Base-by-base conservation (phyloP, 1,140 invertebrate genomes). In the Thaumatotibia leucotreta region DNA sequence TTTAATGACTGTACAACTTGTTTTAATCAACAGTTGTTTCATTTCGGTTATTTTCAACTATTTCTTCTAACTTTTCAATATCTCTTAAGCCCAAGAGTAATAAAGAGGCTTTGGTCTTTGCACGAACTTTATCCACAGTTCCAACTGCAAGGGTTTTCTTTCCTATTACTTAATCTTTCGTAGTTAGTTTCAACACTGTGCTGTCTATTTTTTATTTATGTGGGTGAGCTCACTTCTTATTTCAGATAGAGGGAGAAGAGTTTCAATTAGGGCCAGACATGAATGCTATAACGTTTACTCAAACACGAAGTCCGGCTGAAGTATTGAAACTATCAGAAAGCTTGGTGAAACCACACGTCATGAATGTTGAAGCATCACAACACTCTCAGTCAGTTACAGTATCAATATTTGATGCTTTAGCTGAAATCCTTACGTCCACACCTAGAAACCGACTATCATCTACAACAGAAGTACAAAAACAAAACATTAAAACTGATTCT, bases 331-430 rank as follows among this genome's bases (percentile, higher is more conserved):
- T 91, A 64, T 90, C 91, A 64, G 91, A 91, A 75, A 91, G 87
- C 79, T 74, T 90, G 64, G 73, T 80, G 54, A 88, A 89, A 79
- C 76, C 83, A 80, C 89, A 87, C 72, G 75, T 91, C 62, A 89
- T 92, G 80, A 91, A 89, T 73, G 90, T 92, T 78, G 91, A 92
- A 78, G 89, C 91, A 61, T 91, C 88, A 70, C 82, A 92, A 71
- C 89, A 92, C 70, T 91, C 91, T 69, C 91, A 89, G 61, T 92
- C 91, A 75, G 91, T 92, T 76, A 92, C 92, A 66, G 89, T 92
- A 71, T 92, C 92, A 66, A 92, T 92, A 75, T 92, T 92, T 80
- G 92, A 92, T 83, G 92, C 91, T 79, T 78, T 92, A 82, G 91
- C 92, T 81, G 91, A 92, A 72, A 92, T 92, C 75, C 88, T 92